Percentiles rank a stretch among this genome's conserved stretches.
Evolutionary conservation across 2,797 vertebrate genomes (phyloP).

Genomic region (Cossypha niveicapilla): DNA sequence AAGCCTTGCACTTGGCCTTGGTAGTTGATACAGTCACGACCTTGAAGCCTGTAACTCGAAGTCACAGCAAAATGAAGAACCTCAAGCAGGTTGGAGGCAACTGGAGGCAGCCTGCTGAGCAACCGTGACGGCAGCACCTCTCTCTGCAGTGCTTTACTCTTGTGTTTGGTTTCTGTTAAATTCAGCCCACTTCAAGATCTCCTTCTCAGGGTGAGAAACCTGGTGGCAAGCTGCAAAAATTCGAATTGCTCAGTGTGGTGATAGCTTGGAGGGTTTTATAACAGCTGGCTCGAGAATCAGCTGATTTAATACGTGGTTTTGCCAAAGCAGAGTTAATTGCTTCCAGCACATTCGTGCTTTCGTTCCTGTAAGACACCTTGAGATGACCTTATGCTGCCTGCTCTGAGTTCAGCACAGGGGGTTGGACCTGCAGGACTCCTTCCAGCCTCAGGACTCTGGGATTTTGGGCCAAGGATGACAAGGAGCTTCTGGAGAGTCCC

Average conservation of each 20-base stretch:
- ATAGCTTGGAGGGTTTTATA: background rate
- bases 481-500: background rate
- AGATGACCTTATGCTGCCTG: background rate
- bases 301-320: background rate
- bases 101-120: background rate
- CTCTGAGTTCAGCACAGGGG: background rate
- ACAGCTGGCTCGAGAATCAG: background rate
- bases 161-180: background rate
- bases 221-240: background rate
- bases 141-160: background rate
- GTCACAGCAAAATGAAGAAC: background rate
- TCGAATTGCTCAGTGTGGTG: background rate
- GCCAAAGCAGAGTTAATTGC: background rate
- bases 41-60: background rate
- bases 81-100: background rate
- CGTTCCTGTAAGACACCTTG: background rate
- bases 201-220: background rate
- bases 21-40: background rate
- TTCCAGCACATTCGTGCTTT: conserved; percentile 2
- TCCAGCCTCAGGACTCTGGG: rapidly evolving
- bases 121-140: rapidly evolving
- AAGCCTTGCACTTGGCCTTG: background rate
- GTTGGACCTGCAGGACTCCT: rapidly evolving
- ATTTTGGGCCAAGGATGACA: background rate
- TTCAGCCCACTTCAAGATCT: background rate